These are phyloP conservation scores for Macrocentrus cingulum DNA, from an alignment of 1,140 invertebrate species.

Conservation along the genomic window DNA sequence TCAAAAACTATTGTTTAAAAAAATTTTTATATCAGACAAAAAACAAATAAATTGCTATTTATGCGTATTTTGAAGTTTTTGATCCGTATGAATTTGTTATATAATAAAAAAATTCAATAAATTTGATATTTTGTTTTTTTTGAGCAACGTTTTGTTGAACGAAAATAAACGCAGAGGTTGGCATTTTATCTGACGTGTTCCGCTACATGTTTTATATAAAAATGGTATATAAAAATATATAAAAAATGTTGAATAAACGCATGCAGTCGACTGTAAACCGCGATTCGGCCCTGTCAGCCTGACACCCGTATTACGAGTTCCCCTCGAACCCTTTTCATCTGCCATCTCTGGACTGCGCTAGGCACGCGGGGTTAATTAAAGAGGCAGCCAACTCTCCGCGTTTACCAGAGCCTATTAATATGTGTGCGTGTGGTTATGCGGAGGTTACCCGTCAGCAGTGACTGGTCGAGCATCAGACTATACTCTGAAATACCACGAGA, in stretches of 20 bases:
- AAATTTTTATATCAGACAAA: too few relatives aligned
- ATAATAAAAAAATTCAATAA: too few relatives aligned
- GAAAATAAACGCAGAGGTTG: too few relatives aligned
- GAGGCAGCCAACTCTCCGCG: slow-evolving; percentile 37
- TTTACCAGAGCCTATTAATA: slow-evolving; percentile 34
- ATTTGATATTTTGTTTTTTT: too few relatives aligned
- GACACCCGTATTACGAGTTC: slow-evolving; percentile 10
- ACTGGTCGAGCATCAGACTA: background rate
- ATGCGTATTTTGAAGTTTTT: too few relatives aligned
- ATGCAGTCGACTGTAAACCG: background rate
- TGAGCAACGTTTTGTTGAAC: too few relatives aligned
- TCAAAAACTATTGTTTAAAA: too few relatives aligned
- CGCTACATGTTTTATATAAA: too few relatives aligned
- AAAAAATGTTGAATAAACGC: slow-evolving; percentile 1
- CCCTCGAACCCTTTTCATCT: background rate
- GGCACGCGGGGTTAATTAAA: slow-evolving; percentile 51
- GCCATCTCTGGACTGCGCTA: slow-evolving; percentile 13
- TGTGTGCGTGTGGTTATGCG: slow-evolving; percentile 28
- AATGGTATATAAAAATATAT: background rate
- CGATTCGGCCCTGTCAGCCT: background rate
- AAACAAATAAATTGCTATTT: too few relatives aligned
- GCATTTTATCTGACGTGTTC: too few relatives aligned
- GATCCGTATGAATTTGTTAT: too few relatives aligned
- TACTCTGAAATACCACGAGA: slow-evolving; percentile 5
- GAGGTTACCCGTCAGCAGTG: slow-evolving; percentile 22